Base-by-base conservation (phyloP, 35 echinoderm and acorn worm genomes). In the Stichopus chloronotus region DNA sequence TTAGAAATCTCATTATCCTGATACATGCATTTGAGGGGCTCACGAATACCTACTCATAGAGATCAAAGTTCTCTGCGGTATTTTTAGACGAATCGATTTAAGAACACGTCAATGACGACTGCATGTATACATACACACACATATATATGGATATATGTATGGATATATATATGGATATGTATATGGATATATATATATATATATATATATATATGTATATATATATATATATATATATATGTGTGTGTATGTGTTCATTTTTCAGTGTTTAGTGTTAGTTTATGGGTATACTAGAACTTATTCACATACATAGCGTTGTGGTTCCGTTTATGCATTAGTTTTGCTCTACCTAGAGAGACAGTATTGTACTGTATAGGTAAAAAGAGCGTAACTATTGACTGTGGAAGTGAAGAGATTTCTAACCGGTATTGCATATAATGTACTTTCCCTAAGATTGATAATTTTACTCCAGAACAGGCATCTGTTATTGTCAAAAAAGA, bases 391-490 rank as follows among this genome's bases (percentile, higher is more conserved):
- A 65, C 61, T 11, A 65, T 65, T 65, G 61, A 14, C 61, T 55
- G 53, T 84, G 55, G 16, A 54, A 52, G 5, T 9, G 7, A 12
- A 57, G 16, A 54, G 43, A 55, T 84, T 20, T 19, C 57, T 84
- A 43, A 43, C 5, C 16, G 21, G 57, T 8, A 19, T 58, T 11
- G 57, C 16, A 13, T 7, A 58, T 53, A 25, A 20, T 20, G 6
- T 58, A 25, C 6, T 58, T 85, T n/a, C 11, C 25, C 52, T 85
- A 85, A 85, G 82, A 85, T 85, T 85, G 82, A 85, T 85, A 59
- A 12, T 85, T 85, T 57, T 85, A 58, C 52, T n/a, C 57, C 55
- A 21, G 57, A 22, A 59, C 4, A 85, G 5, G 16, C 82, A 85
- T 85, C 82, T 57, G 82, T 85, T 85, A 85, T 58, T 85, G 82